Base-by-base conservation (phyloP, 1,140 invertebrate genomes). In the Drosophila leontia region DNA sequence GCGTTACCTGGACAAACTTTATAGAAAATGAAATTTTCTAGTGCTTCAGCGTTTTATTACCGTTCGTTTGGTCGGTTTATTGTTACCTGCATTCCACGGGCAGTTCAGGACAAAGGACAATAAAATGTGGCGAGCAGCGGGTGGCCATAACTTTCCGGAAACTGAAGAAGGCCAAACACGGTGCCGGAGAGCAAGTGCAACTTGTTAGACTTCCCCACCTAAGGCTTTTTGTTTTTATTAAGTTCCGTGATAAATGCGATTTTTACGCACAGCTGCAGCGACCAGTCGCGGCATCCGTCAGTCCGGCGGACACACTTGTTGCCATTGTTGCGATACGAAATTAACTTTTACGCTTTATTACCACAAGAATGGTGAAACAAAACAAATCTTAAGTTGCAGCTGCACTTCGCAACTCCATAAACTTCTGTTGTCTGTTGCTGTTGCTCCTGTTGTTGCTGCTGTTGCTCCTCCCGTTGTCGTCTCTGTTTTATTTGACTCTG, bases 291-390 rank as follows among this genome's bases (percentile, higher is more conserved):
- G 23, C 13, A 47, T 29, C 56, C 50, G 62, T 53, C 58, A 45
- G 29, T 37, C 44, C 55, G 35, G 47, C 37, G 59, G 67, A 42
- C 45, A 58, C 60, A 39, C 64, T 50, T 71, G 63, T 77, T 79
- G 79, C 50, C 76, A 53, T 75, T 78, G 67, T 87, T 56, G 75
- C 67, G 77, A 71, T 64, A 71, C 76, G 55, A 78, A 88, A 88
- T 88, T 83, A 83, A 83, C 80, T 88, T 88, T 88, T 80, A 88
- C 77, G 83, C 84, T 87, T 88, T 87, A 83, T 87, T 88, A 88
- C 84, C 76, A 42, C 79, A 72, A 83, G 75, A 82, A 75, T 83
- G 77, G 76, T 53, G 57, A 87, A 87, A 78, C 72, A 88, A 71
- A 87, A 88, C 80, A 88, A 87, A 83, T 62, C 79, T 70, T 45